phyloP scores from a whole-genome alignment of 2,113 vertebrate species.

The Spea bombifrons region DNA sequence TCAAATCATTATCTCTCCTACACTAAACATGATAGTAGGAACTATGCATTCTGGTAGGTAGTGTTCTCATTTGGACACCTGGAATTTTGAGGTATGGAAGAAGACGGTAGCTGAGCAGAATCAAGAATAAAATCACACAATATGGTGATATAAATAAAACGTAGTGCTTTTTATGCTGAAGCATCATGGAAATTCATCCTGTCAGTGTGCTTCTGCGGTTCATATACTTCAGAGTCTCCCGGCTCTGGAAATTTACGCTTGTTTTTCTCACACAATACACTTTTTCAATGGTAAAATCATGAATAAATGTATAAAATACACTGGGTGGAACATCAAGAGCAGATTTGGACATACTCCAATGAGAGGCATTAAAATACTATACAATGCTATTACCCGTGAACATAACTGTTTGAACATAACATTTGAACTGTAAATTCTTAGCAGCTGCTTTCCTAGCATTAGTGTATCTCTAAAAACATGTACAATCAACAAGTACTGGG shows the following conservation, averaged over 20 bases:
- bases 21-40: too few species aligned
- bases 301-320: slow-evolving; percentile 43
- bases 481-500: too few species aligned
- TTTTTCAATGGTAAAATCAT: slow-evolving; percentile 40
- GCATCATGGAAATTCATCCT: slow-evolving; percentile 15
- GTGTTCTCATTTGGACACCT: too few species aligned
- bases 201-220: slow-evolving; percentile 8
- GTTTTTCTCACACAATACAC: slow-evolving; percentile 32
- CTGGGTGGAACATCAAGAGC: slow-evolving; percentile 36
- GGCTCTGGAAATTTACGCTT: slow-evolving; percentile 29
- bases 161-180: slow-evolving; percentile 10
- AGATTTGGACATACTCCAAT: slow-evolving; percentile 36
- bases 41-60: too few species aligned
- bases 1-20: too few species aligned
- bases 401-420: slow-evolving; percentile 47
- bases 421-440: slow-evolving; percentile 57
- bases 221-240: slow-evolving; percentile 29
- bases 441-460: slow-evolving; percentile 58
- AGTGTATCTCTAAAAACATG: neutral
- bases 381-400: slow-evolving; percentile 44
- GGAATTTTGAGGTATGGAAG: too few species aligned
- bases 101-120: too few species aligned
- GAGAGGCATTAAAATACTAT: slow-evolving; percentile 44
- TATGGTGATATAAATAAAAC: slow-evolving; percentile 14
- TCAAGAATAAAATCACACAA: too few species aligned